Percentiles rank a stretch among this genome's conserved stretches.
Conservation (phyloP, 2,113 vertebrate genomes). For the Lagopus leucura region DNA sequence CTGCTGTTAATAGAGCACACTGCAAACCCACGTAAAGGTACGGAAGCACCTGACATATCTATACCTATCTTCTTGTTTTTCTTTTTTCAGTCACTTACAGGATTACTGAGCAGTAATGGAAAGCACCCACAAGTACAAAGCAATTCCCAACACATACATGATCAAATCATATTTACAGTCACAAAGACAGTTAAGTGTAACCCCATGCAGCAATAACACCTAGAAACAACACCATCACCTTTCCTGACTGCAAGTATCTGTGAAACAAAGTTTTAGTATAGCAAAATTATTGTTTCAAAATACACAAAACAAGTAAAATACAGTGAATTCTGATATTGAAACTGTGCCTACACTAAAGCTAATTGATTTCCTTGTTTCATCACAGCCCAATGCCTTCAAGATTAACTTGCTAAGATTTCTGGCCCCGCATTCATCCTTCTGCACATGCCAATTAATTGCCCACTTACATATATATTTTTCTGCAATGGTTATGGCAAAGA, state of each 20-base stretch:
- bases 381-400: background rate
- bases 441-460: background rate
- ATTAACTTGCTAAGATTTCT: background rate
- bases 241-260: background rate
- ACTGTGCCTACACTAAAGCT: background rate
- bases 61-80: background rate
- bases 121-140: background rate
- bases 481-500: background rate
- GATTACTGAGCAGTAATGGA: background rate
- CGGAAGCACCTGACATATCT: background rate
- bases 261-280: background rate
- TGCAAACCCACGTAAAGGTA: background rate
- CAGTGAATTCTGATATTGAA: background rate
- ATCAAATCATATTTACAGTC: background rate
- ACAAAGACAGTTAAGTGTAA: background rate
- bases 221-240: background rate
- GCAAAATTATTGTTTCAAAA: background rate
- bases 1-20: background rate
- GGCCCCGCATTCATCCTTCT: background rate
- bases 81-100: background rate
- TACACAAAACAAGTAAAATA: background rate
- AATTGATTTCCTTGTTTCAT: accelerated
- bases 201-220: background rate
- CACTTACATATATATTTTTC: too few species aligned
- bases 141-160: background rate